Evolutionary conservation across 1,140 invertebrate genomes (phyloP), one percentile per base, ranked within the genome.

Genomic region (fruit fly (Drosophila melanogaster)): DNA sequence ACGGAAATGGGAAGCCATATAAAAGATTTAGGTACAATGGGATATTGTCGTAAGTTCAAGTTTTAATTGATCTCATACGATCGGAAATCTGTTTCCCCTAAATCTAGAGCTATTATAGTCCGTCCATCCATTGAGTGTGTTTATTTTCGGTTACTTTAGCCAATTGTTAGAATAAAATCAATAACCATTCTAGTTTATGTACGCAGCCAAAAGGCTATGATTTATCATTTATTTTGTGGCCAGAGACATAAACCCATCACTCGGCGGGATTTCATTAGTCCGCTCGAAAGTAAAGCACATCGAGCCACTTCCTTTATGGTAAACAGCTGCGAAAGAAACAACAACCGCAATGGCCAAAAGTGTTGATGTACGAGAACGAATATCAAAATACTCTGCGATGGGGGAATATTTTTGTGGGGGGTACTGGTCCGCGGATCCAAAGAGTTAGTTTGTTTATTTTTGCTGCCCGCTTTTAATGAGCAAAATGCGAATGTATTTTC

Each of bases 271-370:
- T 69, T 57, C 65, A 51, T 67, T 62, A 15, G 8, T 7, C 12
- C 47, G 22, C 17, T 12, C 40, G 19, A 51, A 10, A 46, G 19
- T 14, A 49, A 37, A 75, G 61, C 60, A 65, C 60, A 83, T 76
- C 69, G 71, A 59, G 67, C 85, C 85, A 89, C 84, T 89, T 89
- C 84, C 84, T 78, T 80, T 71, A 89, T 90, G 79, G 67, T 69
- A 38, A 76, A 89, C 83, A 87, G 79, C 76, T 89, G 84, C 35
- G 67, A 84, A 44, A 57, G 26, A 75, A 22, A 22, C 19, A 22
- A 22, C 64, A 51, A 53, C 43, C 61, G 24, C 41, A 66, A 58
- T 73, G 50, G 58, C 58, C 17, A 53, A 76, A 64, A 62, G 79
- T 84, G 84, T 80, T 89, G 79, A 87, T 79, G 71, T 66, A 89